These are phyloP conservation scores for Tetragonula carbonaria DNA, from an alignment of 2,888 invertebrate genomes.

Conservation along the genomic window DNA sequence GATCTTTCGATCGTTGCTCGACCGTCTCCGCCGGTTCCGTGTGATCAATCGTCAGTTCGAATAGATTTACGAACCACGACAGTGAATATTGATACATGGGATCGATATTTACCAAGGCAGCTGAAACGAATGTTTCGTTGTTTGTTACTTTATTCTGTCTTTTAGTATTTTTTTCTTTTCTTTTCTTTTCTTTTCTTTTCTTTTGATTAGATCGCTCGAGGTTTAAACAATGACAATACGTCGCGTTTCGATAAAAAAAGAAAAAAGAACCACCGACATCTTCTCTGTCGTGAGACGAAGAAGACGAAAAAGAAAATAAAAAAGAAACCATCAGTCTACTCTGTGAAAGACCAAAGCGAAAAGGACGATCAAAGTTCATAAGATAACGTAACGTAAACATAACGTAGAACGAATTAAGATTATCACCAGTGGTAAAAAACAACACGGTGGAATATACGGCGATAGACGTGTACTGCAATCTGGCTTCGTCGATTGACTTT, in stretches of 20 bases:
- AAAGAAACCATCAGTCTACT: too few relatives aligned
- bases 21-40: slow-evolving; percentile 94
- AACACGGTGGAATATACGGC: slow-evolving; percentile 95
- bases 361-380: background rate
- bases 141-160: background rate
- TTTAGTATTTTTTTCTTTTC: too few relatives aligned
- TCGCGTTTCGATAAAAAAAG: too few relatives aligned
- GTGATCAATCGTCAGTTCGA: slow-evolving; percentile 93
- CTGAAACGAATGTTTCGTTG: slow-evolving; percentile 83
- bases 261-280: too few relatives aligned
- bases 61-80: slow-evolving; percentile 96
- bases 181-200: too few relatives aligned
- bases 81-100: slow-evolving; percentile 99
- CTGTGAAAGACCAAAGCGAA: background rate
- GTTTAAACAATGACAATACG: too few relatives aligned
- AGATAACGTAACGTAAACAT: too few relatives aligned
- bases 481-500: slow-evolving; percentile 93
- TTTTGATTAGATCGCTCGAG: too few relatives aligned
- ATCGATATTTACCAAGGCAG: slow-evolving; percentile 95
- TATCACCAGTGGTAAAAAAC: slow-evolving; percentile 94
- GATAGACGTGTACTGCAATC: slow-evolving; percentile 95
- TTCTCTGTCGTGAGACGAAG: too few relatives aligned
- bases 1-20: slow-evolving; percentile 88
- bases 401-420: background rate
- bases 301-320: too few relatives aligned